Percentiles rank a stretch among this genome's conserved stretches.
These are phyloP conservation scores for Brevimyrus niger DNA, from an alignment of 2,113 vertebrate genomes.

Conservation along the genomic window DNA sequence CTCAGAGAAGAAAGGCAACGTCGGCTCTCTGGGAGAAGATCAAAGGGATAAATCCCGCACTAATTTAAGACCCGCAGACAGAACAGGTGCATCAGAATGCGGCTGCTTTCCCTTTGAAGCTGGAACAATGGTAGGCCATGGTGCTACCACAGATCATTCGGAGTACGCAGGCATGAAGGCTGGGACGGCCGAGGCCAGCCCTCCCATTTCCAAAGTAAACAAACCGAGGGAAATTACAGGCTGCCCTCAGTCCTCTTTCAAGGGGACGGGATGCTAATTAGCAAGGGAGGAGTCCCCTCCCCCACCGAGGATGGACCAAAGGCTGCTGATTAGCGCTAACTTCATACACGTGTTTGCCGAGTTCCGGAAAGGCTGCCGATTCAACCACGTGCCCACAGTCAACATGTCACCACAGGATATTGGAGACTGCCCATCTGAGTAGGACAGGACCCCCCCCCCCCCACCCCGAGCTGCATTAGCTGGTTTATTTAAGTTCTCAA, in stretches of 20 bases:
- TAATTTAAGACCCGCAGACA: conserved; percentile 17
- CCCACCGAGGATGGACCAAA: conserved; percentile 51
- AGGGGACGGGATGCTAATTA: conserved; percentile 52
- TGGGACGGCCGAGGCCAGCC: conserved; percentile 26
- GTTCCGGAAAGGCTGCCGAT: not conserved
- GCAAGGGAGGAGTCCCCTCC: conserved; percentile 10
- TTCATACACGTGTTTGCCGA: conserved; percentile 57
- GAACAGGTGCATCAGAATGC: conserved; percentile 17
- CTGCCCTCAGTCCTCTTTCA: conserved; percentile 33
- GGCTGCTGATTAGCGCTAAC: conserved; percentile 61
- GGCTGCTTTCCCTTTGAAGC: not conserved
- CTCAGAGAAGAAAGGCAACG: not conserved
- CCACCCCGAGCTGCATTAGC: not conserved
- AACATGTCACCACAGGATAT: not conserved
- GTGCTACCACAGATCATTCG: no score
- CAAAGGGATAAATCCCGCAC: not conserved
- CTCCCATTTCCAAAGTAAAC: conserved; percentile 3
- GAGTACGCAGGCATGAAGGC: not conserved
- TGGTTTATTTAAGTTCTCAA: not conserved
- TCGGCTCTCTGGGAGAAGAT: not conserved
- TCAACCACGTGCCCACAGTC: not conserved
- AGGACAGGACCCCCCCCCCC: not conserved
- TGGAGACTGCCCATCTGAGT: not conserved
- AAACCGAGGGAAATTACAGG: not conserved
- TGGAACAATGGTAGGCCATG: not conserved